A percentile compares a stretch with the other conserved stretches of the same genome.
Conservation (phyloP, 2,797 vertebrate species). For the Chelidonichthys spinosus region DNA sequence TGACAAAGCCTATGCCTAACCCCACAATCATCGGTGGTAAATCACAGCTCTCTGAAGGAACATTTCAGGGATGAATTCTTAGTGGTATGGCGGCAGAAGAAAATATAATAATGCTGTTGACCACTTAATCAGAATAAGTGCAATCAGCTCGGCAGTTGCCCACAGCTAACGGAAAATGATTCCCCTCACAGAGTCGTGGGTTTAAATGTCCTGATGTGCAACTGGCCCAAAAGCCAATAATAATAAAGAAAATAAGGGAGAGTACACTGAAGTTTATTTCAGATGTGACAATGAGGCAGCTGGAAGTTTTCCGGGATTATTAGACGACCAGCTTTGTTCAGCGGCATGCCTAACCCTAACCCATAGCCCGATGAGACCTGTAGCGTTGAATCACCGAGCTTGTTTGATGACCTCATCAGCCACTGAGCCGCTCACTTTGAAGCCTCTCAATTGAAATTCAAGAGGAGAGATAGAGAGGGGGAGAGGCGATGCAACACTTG, state of each 20-base stretch:
- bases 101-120: slow-evolving; percentile 11
- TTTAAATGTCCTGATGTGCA: neutral
- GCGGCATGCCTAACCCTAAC: slow-evolving; percentile 19
- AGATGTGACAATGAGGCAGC: neutral
- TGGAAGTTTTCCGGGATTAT: slow-evolving; percentile 22
- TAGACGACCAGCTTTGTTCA: slow-evolving; percentile 24
- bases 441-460: slow-evolving; percentile 85
- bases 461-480: slow-evolving; percentile 62
- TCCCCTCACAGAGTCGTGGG: neutral
- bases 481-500: slow-evolving; percentile 11
- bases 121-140: neutral
- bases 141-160: neutral
- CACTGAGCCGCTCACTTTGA: slow-evolving; percentile 82
- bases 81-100: neutral
- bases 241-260: neutral
- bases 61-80: slow-evolving; percentile 5
- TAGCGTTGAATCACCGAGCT: slow-evolving; percentile 45
- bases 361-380: slow-evolving; percentile 55
- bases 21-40: slow-evolving; percentile 5
- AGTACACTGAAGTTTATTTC: slow-evolving; percentile 14
- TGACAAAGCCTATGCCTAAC: slow-evolving; percentile 13
- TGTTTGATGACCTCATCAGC: slow-evolving; percentile 76
- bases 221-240: slow-evolving; percentile 3
- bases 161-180: neutral
- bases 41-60: slow-evolving; percentile 15